phyloP scores from a whole-genome alignment of 2,797 vertebrate genomes.

The Semaprochilodus insignis region DNA sequence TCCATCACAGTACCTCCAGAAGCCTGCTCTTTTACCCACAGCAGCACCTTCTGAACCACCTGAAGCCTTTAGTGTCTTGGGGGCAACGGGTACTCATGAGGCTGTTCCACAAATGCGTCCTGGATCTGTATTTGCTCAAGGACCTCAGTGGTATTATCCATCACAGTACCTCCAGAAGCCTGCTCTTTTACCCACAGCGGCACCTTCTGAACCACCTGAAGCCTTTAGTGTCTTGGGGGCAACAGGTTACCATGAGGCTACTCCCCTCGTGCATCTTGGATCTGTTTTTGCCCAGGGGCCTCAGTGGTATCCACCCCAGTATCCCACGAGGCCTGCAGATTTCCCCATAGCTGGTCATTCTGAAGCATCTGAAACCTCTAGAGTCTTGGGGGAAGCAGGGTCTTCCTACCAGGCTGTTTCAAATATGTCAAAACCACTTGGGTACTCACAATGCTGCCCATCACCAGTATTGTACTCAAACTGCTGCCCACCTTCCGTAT shows the following conservation, averaged over 20 bases:
- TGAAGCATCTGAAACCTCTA: neutral
- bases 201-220: neutral
- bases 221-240: neutral
- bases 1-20: neutral
- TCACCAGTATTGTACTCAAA: slow-evolving; percentile 51
- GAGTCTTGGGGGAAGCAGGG: neutral
- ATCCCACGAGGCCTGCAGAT: neutral
- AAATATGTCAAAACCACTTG: neutral
- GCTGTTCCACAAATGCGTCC: neutral
- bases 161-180: neutral
- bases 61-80: neutral
- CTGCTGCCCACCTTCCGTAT: slow-evolving; percentile 70
- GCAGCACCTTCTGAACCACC: neutral
- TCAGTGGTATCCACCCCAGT: neutral
- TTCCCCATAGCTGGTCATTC: neutral
- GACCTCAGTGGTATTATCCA: neutral
- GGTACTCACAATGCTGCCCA: slow-evolving; percentile 3
- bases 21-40: neutral
- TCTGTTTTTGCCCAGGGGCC: neutral
- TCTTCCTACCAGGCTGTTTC: neutral
- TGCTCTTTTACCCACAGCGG: neutral
- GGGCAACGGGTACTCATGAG: neutral
- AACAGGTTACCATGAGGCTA: neutral
- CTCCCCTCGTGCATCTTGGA: neutral
- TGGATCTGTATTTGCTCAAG: neutral